Conservation (phyloP, 1,140 invertebrate species). For the Lysiphlebus fabarum region DNA sequence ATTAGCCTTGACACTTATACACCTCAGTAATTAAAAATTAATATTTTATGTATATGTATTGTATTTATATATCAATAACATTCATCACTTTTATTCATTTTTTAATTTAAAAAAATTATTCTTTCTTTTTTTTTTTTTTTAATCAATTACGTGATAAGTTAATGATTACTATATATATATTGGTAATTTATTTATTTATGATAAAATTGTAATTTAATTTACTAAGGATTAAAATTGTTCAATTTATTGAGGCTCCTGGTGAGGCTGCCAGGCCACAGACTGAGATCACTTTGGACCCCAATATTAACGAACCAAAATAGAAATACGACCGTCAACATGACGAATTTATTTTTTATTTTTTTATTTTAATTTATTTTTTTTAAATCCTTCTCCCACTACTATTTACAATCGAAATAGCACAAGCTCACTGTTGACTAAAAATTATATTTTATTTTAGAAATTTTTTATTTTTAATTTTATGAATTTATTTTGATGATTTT, state of each 20-base stretch:
- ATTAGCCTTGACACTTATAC: conserved; percentile 13
- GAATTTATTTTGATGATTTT: too few relatives aligned
- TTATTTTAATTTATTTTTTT: neutral
- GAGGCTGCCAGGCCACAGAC: conserved; percentile 12
- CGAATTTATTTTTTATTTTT: neutral
- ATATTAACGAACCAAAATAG: conserved; percentile 16
- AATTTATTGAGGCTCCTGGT: neutral
- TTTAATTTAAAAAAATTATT: neutral
- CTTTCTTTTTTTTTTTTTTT: neutral
- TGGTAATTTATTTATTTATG: neutral
- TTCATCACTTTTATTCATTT: neutral
- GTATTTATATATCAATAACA: too few relatives aligned
- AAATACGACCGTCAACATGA: neutral
- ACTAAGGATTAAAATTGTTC: too few relatives aligned
- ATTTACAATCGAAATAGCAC: conserved; percentile 8
- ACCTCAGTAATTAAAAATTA: too few relatives aligned
- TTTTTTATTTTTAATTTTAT: too few relatives aligned
- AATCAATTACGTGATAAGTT: neutral
- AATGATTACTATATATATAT: neutral
- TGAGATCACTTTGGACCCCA: conserved; percentile 4
- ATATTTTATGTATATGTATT: too few relatives aligned
- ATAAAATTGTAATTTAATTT: neutral
- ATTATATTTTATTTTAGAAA: too few relatives aligned
- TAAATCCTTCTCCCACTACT: neutral
- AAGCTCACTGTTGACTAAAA: neutral